Evolutionary conservation across 2,797 vertebrate species (phyloP).

Genomic region (Huso huso): DNA sequence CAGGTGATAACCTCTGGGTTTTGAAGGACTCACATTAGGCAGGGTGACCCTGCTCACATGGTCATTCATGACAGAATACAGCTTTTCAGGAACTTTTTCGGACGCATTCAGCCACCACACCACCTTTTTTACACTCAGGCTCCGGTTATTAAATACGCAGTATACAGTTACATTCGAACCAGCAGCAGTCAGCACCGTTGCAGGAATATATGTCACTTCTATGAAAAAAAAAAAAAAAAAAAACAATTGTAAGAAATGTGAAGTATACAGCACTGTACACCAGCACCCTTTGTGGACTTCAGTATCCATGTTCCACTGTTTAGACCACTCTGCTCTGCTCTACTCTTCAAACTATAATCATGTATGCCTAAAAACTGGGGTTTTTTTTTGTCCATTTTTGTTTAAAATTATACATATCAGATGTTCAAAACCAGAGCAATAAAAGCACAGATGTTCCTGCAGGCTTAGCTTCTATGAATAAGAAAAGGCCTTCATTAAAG

Average conservation of each 20-base stretch:
- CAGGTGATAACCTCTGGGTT: constrained; percentile 60
- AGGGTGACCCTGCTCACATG: constrained; percentile 73
- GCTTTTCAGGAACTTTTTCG: constrained; percentile 56
- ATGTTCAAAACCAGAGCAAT: too few species aligned
- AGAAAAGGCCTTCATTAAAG: too few species aligned
- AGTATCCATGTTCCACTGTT: too few species aligned
- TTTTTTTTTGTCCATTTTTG: too few species aligned
- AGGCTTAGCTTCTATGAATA: too few species aligned
- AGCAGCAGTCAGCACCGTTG: constrained; percentile 56
- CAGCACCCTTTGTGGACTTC: too few species aligned
- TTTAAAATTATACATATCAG: too few species aligned
- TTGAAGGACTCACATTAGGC: constrained; percentile 50
- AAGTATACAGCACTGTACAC: too few species aligned
- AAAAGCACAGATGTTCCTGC: too few species aligned
- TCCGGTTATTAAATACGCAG: constrained; percentile 69
- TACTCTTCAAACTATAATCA: too few species aligned
- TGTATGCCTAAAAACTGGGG: too few species aligned
- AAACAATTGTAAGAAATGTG: neutral
- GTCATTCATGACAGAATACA: constrained; percentile 60
- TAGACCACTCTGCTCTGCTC: too few species aligned
- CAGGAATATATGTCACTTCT: constrained; percentile 78
- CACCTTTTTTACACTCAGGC: constrained; percentile 52
- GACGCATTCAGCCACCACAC: constrained; percentile 72
- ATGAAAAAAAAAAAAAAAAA: constrained; percentile 19
- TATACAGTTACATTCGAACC: constrained; percentile 73